phyloP scores from a whole-genome alignment of 2,113 vertebrate genomes.

The Symphodus melops region DNA sequence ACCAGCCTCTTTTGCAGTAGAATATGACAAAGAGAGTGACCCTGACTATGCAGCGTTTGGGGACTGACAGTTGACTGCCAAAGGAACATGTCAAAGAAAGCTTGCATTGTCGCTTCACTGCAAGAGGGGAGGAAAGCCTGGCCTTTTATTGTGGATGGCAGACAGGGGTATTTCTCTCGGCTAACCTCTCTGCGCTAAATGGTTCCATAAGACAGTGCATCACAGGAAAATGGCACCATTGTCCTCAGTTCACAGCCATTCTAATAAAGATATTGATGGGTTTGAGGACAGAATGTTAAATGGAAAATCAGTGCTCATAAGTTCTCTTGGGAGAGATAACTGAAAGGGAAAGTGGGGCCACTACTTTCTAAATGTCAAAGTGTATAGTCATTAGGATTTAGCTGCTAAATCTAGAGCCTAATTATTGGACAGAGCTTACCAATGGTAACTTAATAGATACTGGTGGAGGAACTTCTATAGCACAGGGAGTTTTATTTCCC shows the following conservation, averaged over 20 bases:
- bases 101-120: background rate
- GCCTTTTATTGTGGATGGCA: background rate
- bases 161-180: background rate
- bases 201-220: background rate
- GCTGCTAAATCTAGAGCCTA: background rate
- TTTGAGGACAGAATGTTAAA: conserved; percentile 3
- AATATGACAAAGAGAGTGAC: background rate
- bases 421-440: background rate
- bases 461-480: background rate
- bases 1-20: background rate
- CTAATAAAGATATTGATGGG: conserved; percentile 15
- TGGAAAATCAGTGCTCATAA: conserved; percentile 2
- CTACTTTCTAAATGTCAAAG: conserved; percentile 15
- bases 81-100: background rate
- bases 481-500: no score
- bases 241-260: background rate
- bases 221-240: conserved; percentile 9
- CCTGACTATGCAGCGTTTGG: background rate
- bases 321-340: background rate
- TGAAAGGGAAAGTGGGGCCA: background rate
- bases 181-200: conserved; percentile 8
- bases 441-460: background rate
- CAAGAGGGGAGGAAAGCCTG: background rate
- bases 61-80: background rate
- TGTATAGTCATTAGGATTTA: background rate